Conservation (phyloP, 2,113 vertebrate genomes). For the Speoplatyrhinus poulsoni region DNA sequence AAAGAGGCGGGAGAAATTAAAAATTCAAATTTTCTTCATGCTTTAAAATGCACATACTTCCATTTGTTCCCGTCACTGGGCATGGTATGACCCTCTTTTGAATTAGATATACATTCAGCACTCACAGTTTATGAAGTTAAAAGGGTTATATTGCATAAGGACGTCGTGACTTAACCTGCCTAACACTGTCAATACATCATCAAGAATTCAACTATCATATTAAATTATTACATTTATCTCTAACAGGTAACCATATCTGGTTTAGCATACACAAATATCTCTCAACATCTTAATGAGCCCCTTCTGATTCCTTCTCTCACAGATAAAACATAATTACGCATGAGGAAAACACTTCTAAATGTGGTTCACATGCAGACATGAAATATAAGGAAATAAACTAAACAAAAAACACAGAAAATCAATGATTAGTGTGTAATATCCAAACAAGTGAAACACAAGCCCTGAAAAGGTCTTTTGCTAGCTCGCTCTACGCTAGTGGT, state of each 20-base stretch:
- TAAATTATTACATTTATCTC: conserved; percentile 63
- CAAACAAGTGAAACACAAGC: conserved; percentile 23
- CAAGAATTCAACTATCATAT: conserved; percentile 57
- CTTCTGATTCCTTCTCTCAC: neutral
- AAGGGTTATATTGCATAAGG: conserved; percentile 56
- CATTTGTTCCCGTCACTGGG: conserved; percentile 32
- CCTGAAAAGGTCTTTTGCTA: conserved; percentile 10
- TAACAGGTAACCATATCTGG: conserved; percentile 42
- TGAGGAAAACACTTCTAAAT: conserved; percentile 43
- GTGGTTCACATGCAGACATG: conserved; percentile 37
- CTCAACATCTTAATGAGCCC: conserved; percentile 17
- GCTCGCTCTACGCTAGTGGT: conserved; percentile 19
- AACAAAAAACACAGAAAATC: conserved; percentile 41
- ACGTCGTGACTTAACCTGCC: conserved; percentile 47
- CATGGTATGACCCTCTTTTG: conserved; percentile 13
- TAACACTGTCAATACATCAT: conserved; percentile 60
- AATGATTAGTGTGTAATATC: conserved; percentile 60
- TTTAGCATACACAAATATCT: neutral
- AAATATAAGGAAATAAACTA: conserved; percentile 14
- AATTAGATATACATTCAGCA: conserved; percentile 67
- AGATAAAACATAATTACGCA: conserved; percentile 59
- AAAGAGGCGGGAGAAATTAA: neutral
- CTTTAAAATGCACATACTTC: conserved; percentile 31
- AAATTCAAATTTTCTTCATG: neutral
- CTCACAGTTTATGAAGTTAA: conserved; percentile 49